Evolutionary conservation across 2,797 vertebrate genomes (phyloP).

Genomic region (Apogon hyalosoma): DNA sequence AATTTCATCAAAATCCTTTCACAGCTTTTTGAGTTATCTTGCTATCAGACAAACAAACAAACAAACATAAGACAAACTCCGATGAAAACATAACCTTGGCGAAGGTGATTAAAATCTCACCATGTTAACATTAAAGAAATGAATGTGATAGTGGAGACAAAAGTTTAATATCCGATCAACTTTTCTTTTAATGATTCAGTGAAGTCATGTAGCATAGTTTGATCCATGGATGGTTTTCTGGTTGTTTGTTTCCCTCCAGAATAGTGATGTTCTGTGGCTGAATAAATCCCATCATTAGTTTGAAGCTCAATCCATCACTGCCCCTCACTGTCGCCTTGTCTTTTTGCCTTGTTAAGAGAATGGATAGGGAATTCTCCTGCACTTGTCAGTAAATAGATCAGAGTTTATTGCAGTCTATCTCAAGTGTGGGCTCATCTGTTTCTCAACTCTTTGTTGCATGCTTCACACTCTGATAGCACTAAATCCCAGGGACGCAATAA

Average conservation of each 20-base stretch:
- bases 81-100: no score
- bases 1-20: no score
- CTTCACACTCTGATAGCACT: constrained; percentile 58
- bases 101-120: no score
- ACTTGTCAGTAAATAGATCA: constrained; percentile 79
- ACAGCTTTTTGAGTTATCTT: no score
- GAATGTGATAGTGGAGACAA: no score
- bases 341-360: constrained; percentile 75
- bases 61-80: no score
- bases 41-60: no score
- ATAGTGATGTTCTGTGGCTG: constrained; percentile 55
- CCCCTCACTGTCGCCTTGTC: constrained; percentile 50
- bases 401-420: constrained; percentile 68
- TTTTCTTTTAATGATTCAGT: constrained; percentile 7
- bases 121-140: no score
- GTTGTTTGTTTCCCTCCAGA: constrained; percentile 57
- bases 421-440: constrained; percentile 68
- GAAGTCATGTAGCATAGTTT: constrained; percentile 8
- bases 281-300: constrained; percentile 69
- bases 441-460: constrained; percentile 56
- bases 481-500: constrained; percentile 50
- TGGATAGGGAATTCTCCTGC: constrained; percentile 68
- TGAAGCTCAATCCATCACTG: constrained; percentile 66
- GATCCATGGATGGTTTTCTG: constrained; percentile 37
- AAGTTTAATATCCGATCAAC: no score